Percentiles rank a stretch among this genome's conserved stretches.
phyloP scores from a whole-genome alignment of 2,113 vertebrate species.

The Rhinichthys klamathensis region DNA sequence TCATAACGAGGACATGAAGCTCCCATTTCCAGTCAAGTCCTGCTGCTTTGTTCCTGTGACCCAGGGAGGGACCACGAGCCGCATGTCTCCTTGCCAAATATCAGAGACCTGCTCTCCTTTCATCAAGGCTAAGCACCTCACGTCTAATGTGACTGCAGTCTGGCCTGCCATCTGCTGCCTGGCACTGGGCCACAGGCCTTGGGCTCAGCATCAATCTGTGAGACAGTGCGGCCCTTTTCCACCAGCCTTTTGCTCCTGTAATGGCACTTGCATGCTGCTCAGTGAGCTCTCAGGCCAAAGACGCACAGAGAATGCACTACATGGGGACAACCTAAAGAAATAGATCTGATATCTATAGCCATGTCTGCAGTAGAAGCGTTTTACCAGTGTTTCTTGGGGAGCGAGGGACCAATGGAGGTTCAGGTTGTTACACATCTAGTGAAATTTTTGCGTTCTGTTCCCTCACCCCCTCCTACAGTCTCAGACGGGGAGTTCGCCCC shows the following conservation, averaged over 20 bases:
- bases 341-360: slow-evolving; percentile 36
- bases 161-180: slow-evolving; percentile 79
- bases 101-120: slow-evolving; percentile 70
- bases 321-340: slow-evolving; percentile 33
- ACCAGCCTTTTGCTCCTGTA: slow-evolving; percentile 46
- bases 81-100: slow-evolving; percentile 50
- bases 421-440: slow-evolving; percentile 18
- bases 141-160: slow-evolving; percentile 72
- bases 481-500: slow-evolving; percentile 86
- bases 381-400: neutral
- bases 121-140: slow-evolving; percentile 69
- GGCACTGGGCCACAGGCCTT: slow-evolving; percentile 71
- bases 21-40: slow-evolving; percentile 20
- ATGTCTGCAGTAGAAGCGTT: slow-evolving; percentile 43
- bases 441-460: neutral
- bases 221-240: slow-evolving; percentile 64
- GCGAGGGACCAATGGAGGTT: slow-evolving; percentile 21
- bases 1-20: slow-evolving; percentile 50
- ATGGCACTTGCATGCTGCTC: slow-evolving; percentile 61
- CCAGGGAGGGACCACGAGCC: slow-evolving; percentile 23
- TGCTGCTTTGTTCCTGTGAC: slow-evolving; percentile 40
- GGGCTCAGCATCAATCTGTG: slow-evolving; percentile 56
- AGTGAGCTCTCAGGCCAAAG: slow-evolving; percentile 57
- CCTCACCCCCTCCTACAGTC: slow-evolving; percentile 68
- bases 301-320: slow-evolving; percentile 32